Evolutionary conservation across 2,888 invertebrate species (phyloP).

Genomic region (Rosalia funebris): DNA sequence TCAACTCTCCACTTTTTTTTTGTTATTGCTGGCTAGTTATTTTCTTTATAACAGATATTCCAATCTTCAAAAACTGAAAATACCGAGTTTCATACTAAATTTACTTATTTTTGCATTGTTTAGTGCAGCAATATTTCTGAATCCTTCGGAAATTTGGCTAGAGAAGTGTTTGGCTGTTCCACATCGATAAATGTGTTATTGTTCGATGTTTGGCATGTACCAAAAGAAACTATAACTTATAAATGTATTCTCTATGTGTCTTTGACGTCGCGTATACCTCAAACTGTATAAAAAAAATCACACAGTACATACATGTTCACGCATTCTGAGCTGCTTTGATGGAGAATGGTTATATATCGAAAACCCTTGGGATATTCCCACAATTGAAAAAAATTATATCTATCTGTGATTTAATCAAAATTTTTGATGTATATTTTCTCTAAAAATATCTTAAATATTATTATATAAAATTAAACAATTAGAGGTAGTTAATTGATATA

Average conservation of each 20-base stretch:
- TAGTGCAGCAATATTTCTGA: constrained; percentile 2
- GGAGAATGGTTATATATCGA: constrained; percentile 56
- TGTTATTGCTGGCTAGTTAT: too few species aligned
- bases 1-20: too few species aligned
- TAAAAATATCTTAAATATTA: constrained; percentile 68
- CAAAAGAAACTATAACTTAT: constrained; percentile 54
- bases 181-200: constrained; percentile 51
- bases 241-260: constrained; percentile 64
- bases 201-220: constrained; percentile 58
- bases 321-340: constrained; percentile 63
- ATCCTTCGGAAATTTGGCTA: constrained; percentile 3
- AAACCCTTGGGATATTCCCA: constrained; percentile 58
- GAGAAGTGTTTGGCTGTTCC: constrained; percentile 37
- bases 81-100: too few species aligned
- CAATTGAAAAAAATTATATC: constrained; percentile 66
- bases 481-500: constrained; percentile 61
- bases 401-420: constrained; percentile 71
- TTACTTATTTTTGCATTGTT: neutral
- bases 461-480: constrained; percentile 65
- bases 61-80: too few species aligned
- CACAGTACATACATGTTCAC: constrained; percentile 47
- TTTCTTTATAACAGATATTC: too few species aligned
- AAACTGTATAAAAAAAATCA: constrained; percentile 62
- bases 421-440: constrained; percentile 71
- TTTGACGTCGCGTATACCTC: constrained; percentile 69